Evolutionary conservation across 1,140 invertebrate species (phyloP).

Genomic region (Dufourea novaeangliae): DNA sequence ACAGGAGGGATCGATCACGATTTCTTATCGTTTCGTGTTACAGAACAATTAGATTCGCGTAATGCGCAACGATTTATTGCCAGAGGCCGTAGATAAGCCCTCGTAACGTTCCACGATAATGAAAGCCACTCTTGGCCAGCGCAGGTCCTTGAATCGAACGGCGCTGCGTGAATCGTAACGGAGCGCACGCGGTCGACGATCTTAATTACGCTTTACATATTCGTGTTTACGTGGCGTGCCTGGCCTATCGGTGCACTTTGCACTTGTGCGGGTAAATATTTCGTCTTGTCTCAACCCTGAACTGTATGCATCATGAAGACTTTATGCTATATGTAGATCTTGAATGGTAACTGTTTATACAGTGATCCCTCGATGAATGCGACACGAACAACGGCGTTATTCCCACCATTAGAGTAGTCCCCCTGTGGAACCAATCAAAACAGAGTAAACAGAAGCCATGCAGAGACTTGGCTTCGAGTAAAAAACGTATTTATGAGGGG

Average conservation of each 20-base stretch:
- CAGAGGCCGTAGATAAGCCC: not conserved
- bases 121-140: not conserved
- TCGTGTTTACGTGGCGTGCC: not conserved
- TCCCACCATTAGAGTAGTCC: too few relatives aligned
- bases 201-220: conserved; percentile 2
- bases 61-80: conserved; percentile 11
- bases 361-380: too few relatives aligned
- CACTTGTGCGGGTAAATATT: not conserved
- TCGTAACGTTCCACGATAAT: not conserved
- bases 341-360: too few relatives aligned
- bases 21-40: conserved; percentile 29
- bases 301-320: not conserved
- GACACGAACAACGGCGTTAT: too few relatives aligned
- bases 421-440: too few relatives aligned
- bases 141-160: not conserved
- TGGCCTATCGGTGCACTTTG: conserved; percentile 2
- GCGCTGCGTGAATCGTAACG: not conserved
- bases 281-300: not conserved
- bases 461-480: too few relatives aligned
- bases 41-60: conserved; percentile 21
- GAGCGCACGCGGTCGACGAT: not conserved
- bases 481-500: too few relatives aligned
- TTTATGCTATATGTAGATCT: too few relatives aligned
- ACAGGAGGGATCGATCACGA: conserved; percentile 6
- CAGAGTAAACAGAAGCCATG: too few relatives aligned